Conservation (phyloP, 2,113 vertebrate species). For the Calidris pugnax region DNA sequence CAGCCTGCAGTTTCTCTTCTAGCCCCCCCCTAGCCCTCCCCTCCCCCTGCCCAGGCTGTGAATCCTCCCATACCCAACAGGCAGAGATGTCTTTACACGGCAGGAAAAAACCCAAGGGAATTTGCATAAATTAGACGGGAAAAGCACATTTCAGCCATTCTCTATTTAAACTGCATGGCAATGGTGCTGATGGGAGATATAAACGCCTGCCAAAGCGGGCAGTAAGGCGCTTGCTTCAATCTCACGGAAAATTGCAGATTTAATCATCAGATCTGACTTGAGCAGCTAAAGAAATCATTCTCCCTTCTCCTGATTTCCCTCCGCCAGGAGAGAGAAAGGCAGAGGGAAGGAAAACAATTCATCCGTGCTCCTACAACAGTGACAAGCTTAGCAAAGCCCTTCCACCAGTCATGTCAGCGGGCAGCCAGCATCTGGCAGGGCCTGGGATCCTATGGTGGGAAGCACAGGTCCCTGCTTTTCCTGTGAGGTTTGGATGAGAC, state of each 20-base stretch:
- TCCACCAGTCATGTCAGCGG: background rate
- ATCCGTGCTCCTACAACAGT: accelerated
- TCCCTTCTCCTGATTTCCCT: background rate
- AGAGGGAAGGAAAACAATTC: background rate
- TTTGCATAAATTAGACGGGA: slow-evolving; percentile 64
- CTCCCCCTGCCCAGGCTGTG: background rate
- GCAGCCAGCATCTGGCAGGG: background rate
- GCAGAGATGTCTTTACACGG: slow-evolving; percentile 27
- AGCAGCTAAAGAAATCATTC: slow-evolving; percentile 5
- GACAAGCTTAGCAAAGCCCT: background rate
- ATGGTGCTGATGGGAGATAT: background rate
- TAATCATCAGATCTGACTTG: slow-evolving; percentile 30
- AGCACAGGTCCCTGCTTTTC: background rate
- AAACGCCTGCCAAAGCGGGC: background rate
- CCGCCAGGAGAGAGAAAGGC: background rate
- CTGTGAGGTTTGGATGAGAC: background rate
- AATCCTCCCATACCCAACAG: background rate
- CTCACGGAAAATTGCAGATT: background rate
- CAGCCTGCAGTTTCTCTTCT: background rate
- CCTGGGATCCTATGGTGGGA: background rate
- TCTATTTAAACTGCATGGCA: background rate
- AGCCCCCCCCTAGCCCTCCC: background rate
- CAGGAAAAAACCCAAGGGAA: background rate
- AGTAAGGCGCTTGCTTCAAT: background rate
- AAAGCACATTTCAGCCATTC: background rate